Conservation (phyloP, 2,888 invertebrate genomes). For the Napeogenes inachia region DNA sequence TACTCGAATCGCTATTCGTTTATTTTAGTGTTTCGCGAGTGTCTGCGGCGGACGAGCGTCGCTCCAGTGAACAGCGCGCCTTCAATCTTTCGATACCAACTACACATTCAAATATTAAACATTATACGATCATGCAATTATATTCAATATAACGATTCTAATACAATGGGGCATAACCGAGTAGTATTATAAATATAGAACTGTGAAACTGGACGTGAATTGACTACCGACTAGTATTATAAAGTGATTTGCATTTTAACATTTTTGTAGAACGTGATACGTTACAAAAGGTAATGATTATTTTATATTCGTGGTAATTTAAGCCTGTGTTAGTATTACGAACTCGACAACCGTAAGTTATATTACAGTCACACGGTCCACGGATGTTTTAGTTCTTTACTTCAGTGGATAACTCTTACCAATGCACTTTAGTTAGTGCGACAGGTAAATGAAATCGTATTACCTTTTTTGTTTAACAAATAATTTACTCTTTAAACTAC, state of each 20-base stretch:
- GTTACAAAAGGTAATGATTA: constrained; percentile 5
- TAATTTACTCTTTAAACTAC: too few species aligned
- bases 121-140: constrained; percentile 20
- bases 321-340: constrained; percentile 1
- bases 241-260: constrained; percentile 7
- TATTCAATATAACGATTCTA: constrained; percentile 15
- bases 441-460: too few species aligned
- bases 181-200: constrained; percentile 28
- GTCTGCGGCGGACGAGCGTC: constrained; percentile 21
- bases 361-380: neutral
- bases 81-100: constrained; percentile 25
- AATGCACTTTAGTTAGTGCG: neutral
- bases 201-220: constrained; percentile 19
- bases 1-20: constrained; percentile 5
- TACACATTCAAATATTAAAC: constrained; percentile 18
- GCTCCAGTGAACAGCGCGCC: constrained; percentile 18
- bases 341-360: neutral
- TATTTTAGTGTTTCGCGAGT: constrained; percentile 30
- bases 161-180: constrained; percentile 31
- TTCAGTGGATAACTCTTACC: constrained; percentile 1
- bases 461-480: too few species aligned
- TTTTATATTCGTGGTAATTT: constrained; percentile 2
- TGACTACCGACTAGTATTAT: constrained; percentile 9
- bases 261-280: constrained; percentile 7
- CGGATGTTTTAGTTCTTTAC: neutral